phyloP scores from a whole-genome alignment of 2,888 invertebrate genomes.

The Mythimna vitellina region DNA sequence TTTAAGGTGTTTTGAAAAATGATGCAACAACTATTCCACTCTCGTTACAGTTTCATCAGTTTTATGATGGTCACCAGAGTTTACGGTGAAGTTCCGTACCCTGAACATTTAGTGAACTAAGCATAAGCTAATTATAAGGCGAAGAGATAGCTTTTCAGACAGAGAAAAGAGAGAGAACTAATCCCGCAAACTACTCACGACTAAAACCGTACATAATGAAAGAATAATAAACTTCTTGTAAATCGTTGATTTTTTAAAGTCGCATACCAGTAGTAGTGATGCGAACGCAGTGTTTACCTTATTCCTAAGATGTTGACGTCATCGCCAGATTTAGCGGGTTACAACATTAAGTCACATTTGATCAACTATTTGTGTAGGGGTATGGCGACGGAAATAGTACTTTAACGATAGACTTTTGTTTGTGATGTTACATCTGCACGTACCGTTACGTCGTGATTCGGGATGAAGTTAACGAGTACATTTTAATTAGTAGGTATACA shows the following conservation, averaged over 20 bases:
- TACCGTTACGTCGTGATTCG: background rate
- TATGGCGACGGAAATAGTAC: constrained; percentile 49
- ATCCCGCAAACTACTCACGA: background rate
- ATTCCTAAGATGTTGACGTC: constrained; percentile 52
- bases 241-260: constrained; percentile 31
- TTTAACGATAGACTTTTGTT: constrained; percentile 40
- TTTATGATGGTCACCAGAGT: too few relatives aligned
- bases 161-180: too few relatives aligned
- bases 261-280: constrained; percentile 47
- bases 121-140: background rate
- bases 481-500: background rate
- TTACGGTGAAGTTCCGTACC: too few relatives aligned
- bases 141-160: background rate
- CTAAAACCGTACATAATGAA: constrained; percentile 8
- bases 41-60: background rate
- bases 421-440: constrained; percentile 30
- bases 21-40: background rate
- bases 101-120: background rate
- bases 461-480: constrained; percentile 6
- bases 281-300: constrained; percentile 61
- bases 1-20: background rate
- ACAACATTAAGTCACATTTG: constrained; percentile 60
- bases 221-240: constrained; percentile 17
- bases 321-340: constrained; percentile 59
- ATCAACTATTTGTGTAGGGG: constrained; percentile 58